Base-by-base conservation (phyloP, 2,888 invertebrate species). In the Nemurella pictetii region DNA sequence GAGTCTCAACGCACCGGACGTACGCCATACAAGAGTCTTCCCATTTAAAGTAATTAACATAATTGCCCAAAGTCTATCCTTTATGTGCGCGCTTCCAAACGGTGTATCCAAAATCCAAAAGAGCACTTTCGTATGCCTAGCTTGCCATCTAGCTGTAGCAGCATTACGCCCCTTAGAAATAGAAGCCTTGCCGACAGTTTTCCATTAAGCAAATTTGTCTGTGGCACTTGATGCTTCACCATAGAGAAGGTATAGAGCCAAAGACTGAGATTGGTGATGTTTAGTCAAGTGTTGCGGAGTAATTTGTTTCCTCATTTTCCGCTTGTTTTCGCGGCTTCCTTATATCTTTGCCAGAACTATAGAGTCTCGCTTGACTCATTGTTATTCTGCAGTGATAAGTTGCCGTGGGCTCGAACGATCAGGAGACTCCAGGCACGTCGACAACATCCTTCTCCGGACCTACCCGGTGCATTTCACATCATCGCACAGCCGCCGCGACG, bases 281-380 rank as follows among this genome's bases (percentile, higher is more conserved):
- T 82, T 82, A 82, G 82, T 82, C 55, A 72, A 82, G 82, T 82
- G 82, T 72, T 55, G 26, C 55, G 28, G 82, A 55, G 82, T 82
- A 82, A 82, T 82, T 82, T 82, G 82, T 82, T 82, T 82, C 73
- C 82, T 55, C 55, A 82, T 82, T 82, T 82, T 82, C 82, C 82
- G 82, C 82, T 72, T 82, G 82, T 82, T 82, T 82, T 82, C 55
- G 36, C 82, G 78, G 29, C 78, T 28, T 55, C 55, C 55, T 55
- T 55, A 55, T 55, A 55, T 55, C 55, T 55, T 12, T 55, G 55
- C 55, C 55, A 55, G 55, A 55, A 75, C 75, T 75, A 75, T 75
- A 20, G 26, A 30, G 28, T 4, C 29, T 78, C n/a, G n/a, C 28
- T 30, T 30, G 78, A 78, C 82, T 82, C 82, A 82, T 82, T 82